These are phyloP conservation scores for Eulithis prunata DNA, from an alignment of 2,888 invertebrate species.

Conservation along the genomic window DNA sequence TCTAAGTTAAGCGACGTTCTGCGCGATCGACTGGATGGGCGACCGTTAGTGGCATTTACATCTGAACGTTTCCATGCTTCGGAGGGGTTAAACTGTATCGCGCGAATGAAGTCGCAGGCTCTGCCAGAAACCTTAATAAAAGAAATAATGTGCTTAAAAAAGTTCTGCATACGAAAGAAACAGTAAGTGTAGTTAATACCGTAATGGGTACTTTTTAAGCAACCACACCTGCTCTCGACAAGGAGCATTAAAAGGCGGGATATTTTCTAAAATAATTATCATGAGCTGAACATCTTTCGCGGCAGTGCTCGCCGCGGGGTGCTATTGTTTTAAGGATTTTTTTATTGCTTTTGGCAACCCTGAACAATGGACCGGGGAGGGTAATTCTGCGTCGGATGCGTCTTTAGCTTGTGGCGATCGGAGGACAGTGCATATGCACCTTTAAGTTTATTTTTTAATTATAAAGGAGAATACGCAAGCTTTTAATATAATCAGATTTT, in stretches of 20 bases:
- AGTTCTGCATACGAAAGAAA: no score
- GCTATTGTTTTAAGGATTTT: slow-evolving; percentile 81
- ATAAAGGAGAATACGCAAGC: slow-evolving; percentile 21
- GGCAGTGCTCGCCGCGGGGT: slow-evolving; percentile 75
- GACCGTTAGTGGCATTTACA: no score
- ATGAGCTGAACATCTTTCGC: slow-evolving; percentile 76
- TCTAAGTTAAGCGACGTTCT: no score
- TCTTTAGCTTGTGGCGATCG: slow-evolving; percentile 58
- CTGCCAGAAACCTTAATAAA: no score
- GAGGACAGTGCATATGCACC: slow-evolving; percentile 54
- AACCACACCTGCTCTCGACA: slow-evolving; percentile 74
- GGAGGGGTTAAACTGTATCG: no score
- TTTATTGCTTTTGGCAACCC: slow-evolving; percentile 80
- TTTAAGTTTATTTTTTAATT: slow-evolving; percentile 44
- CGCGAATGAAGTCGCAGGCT: no score
- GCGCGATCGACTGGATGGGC: no score
- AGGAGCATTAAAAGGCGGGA: slow-evolving; percentile 75
- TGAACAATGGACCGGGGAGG: slow-evolving; percentile 76
- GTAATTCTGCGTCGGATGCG: slow-evolving; percentile 67
- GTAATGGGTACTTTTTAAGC: slow-evolving; percentile 53
- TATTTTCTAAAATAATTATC: slow-evolving; percentile 80
- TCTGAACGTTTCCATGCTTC: no score
- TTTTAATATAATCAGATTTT: slow-evolving; percentile 22
- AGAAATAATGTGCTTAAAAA: no score
- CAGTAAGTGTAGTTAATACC: slow-evolving; percentile 17